Evolutionary conservation across 2,888 invertebrate species (phyloP), one percentile per base, ranked within the genome.

Genomic region (Syritta pipiens): DNA sequence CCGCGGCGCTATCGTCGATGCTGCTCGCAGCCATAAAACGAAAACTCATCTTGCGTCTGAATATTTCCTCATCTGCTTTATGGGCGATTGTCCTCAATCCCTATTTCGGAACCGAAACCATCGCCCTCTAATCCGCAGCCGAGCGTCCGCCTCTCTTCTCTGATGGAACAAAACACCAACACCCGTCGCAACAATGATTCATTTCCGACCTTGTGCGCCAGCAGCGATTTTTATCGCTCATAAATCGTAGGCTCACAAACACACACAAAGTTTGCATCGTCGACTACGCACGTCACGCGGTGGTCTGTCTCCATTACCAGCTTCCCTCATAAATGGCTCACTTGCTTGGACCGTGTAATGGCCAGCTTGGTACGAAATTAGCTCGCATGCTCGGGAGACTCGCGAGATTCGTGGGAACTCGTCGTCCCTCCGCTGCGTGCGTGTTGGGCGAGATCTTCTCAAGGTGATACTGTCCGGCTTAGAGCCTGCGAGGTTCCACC

Each of bases 161-260:
- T 26, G 60, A 49, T 40, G 48, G 49, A 63, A 63, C 40, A 60
- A 1, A 37, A 14, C 19, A 6, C 37, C 40, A 26, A 49, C 32
- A 26, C 49, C 17, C 37, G 28, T n/a, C 55, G 35, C 71, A 55
- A 32, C 53, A 57, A 60, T 79, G 79, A 79, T 72, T 79, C 79
- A 79, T 79, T 67, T 67, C 62, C 72, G 79, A 79, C 79, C 74
- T 79, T 79, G 79, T 79, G 57, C 49, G 46, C 67, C 42, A 53
- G 63, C 63, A 60, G 40, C 59, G 40, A 65, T 62, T 72, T 79
- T 74, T 79, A 79, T 79, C 79, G 37, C 37, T 17, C 72, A 79
- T 79, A 79, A 79, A 72, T 62, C 74, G 67, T 32, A 72, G 67
- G 57, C 67, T 49, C 72, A 37, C 60, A 14, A 17, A 17, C 68